Conservation (phyloP, 1,140 invertebrate genomes). For the Lysiphlebus fabarum region DNA sequence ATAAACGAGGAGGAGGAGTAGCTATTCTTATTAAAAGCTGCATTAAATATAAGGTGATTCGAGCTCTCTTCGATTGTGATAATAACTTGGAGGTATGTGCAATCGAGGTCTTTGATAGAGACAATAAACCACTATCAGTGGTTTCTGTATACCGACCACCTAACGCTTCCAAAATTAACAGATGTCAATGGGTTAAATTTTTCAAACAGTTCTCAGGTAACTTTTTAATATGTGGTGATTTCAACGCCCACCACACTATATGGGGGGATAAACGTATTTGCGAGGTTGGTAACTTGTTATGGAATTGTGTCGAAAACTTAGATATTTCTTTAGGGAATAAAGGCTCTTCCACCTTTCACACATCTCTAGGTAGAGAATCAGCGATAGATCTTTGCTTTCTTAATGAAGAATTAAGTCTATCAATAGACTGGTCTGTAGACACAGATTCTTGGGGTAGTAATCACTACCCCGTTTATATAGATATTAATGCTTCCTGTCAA, state of each 20-base stretch:
- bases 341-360: slow-evolving; percentile 3
- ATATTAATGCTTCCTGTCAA: not conserved
- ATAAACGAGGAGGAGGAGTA: slow-evolving; percentile 24
- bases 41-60: slow-evolving; percentile 20
- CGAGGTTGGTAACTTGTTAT: not conserved
- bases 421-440: slow-evolving; percentile 7
- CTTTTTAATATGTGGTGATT: slow-evolving; percentile 11
- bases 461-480: slow-evolving; percentile 14
- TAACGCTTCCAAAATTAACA: not conserved
- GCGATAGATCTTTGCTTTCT: slow-evolving; percentile 15
- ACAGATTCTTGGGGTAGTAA: slow-evolving; percentile 16
- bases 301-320: not conserved
- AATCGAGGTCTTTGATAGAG: slow-evolving; percentile 1
- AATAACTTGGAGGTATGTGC: slow-evolving; percentile 21
- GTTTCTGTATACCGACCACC: slow-evolving; percentile 23
- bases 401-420: not conserved
- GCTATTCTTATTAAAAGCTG: slow-evolving; percentile 25
- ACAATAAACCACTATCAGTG: not conserved
- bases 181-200: slow-evolving; percentile 10
- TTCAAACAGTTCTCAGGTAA: slow-evolving; percentile 3
- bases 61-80: slow-evolving; percentile 18
- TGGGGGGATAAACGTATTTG: slow-evolving; percentile 5
- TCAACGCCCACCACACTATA: slow-evolving; percentile 15
- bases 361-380: not conserved
- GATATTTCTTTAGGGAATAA: slow-evolving; percentile 11